Conservation (phyloP, 2,113 vertebrate species). For the Prochilodus magdalenae region DNA sequence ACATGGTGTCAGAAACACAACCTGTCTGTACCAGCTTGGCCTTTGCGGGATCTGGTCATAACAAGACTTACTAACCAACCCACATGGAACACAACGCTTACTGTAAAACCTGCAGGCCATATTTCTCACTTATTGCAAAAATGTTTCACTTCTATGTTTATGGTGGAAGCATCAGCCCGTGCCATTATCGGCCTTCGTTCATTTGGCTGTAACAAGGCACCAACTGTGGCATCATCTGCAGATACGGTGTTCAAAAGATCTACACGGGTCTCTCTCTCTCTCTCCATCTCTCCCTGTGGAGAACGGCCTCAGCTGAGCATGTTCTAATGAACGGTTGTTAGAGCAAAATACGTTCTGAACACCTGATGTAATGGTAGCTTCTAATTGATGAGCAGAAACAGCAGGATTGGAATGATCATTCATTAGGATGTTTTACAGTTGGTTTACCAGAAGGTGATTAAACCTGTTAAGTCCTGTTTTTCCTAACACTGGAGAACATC, state of each 20-base stretch:
- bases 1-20: background rate
- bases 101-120: background rate
- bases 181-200: conserved; percentile 56
- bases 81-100: background rate
- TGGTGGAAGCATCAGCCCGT: conserved; percentile 33
- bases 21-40: background rate
- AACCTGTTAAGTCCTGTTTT: too few relatives aligned
- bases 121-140: conserved; percentile 20
- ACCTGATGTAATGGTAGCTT: conserved; percentile 26
- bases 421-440: background rate
- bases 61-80: background rate
- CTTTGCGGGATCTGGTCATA: background rate
- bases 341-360: conserved; percentile 48
- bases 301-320: conserved; percentile 58
- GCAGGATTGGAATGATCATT: background rate
- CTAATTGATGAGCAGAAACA: background rate
- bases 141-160: conserved; percentile 18
- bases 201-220: conserved; percentile 64
- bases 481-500: too few relatives aligned
- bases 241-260: conserved; percentile 33
- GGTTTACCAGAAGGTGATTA: too few relatives aligned
- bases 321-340: conserved; percentile 58
- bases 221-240: conserved; percentile 71
- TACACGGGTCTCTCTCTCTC: conserved; percentile 39
- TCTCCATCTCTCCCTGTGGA: conserved; percentile 47